Percentiles rank a stretch among this genome's conserved stretches.
These are phyloP conservation scores for Leucoptera coffeella DNA, from an alignment of 2,888 invertebrate species.

Conservation along the genomic window DNA sequence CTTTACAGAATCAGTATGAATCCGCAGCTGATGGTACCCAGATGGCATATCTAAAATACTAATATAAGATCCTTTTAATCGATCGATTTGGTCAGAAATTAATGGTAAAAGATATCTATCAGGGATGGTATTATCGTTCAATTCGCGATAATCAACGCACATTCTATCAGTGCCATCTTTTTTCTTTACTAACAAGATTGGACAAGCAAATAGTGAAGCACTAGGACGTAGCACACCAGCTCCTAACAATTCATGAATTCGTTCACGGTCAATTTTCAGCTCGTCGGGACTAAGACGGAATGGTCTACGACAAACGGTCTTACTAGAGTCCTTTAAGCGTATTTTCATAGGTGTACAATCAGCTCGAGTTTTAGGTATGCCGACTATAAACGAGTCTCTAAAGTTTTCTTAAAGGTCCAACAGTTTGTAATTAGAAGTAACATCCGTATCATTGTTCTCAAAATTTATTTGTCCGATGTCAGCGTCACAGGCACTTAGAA, in stretches of 20 bases:
- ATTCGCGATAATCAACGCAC: no score
- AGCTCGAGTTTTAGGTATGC: constrained; percentile 9
- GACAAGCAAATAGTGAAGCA: constrained; percentile 12
- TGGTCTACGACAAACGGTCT: constrained; percentile 11
- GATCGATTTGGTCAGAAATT: no score
- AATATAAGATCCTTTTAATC: constrained; percentile 7
- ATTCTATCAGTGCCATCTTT: constrained; percentile 10
- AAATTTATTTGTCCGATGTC: no score
- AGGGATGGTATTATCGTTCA: no score
- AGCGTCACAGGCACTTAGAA: no score
- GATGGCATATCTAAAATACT: constrained; percentile 10
- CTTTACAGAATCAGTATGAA: constrained; percentile 5
- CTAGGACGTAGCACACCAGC: constrained; percentile 12
- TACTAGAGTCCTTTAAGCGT: constrained; percentile 9
- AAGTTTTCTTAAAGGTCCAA: constrained; percentile 9
- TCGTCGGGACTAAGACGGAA: constrained; percentile 11
- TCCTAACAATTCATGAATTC: constrained; percentile 11
- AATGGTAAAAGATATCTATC: constrained; percentile 8
- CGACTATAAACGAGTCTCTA: constrained; percentile 9
- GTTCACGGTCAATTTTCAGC: constrained; percentile 9
- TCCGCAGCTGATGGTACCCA: constrained; percentile 10
- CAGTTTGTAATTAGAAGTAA: constrained; percentile 7
- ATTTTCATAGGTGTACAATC: constrained; percentile 11
- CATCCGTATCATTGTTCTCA: constrained; percentile 9
- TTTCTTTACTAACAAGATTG: constrained; percentile 11